Evolutionary conservation across 2,113 vertebrate species (phyloP).

Genomic region (Ammodramus savannarum): DNA sequence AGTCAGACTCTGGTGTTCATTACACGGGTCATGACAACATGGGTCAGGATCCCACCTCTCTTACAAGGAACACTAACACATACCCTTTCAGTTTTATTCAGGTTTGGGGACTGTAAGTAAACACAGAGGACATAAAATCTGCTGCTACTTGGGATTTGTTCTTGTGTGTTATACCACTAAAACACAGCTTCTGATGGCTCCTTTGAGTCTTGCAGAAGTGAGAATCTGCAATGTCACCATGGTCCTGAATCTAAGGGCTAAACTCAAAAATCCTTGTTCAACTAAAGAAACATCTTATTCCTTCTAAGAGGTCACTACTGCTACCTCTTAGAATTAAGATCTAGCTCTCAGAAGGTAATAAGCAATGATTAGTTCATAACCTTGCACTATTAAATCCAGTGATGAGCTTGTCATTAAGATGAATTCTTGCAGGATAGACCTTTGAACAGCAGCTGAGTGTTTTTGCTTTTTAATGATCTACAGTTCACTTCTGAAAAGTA

Average conservation of each 20-base stretch:
- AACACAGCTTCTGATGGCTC: neutral
- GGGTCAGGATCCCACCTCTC: neutral
- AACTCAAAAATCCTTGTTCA: neutral
- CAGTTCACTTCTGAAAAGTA: neutral
- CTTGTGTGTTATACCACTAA: neutral
- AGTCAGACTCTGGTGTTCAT: neutral
- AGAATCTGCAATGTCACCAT: neutral
- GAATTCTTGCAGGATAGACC: neutral
- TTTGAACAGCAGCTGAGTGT: neutral
- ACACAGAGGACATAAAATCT: neutral
- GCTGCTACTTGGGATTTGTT: neutral
- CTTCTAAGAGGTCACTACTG: neutral
- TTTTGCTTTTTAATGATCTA: conserved; percentile 11
- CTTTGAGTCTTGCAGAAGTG: neutral
- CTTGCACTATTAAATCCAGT: neutral
- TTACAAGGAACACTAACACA: neutral
- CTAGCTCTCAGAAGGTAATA: neutral
- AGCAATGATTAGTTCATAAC: neutral
- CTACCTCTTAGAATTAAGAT: neutral
- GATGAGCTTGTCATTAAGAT: conserved; percentile 6
- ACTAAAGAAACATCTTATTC: neutral
- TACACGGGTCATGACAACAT: neutral
- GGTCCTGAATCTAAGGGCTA: neutral
- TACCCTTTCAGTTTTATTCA: too few relatives aligned
- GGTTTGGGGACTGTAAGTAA: neutral